Conservation (phyloP, 2,797 vertebrate genomes). For the Prunella strophiata region DNA sequence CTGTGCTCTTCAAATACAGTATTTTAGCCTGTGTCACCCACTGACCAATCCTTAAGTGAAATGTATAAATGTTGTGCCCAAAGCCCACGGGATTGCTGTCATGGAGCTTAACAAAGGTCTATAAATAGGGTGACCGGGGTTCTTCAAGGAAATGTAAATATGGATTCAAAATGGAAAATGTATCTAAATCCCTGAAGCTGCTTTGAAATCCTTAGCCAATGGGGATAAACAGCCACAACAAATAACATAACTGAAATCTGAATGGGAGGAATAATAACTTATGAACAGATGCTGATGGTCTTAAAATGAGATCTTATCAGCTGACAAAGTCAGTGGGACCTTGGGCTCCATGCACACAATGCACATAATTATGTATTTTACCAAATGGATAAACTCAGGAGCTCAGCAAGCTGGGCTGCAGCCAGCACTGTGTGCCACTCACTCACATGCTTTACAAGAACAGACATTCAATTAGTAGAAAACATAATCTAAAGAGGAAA, state of each 20-base stretch:
- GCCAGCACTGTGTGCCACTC: not conserved
- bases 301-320: constrained; percentile 19
- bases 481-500: constrained; percentile 43
- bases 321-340: not conserved
- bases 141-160: not conserved
- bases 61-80: not conserved
- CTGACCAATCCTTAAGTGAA: not conserved
- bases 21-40: not conserved
- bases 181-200: not conserved
- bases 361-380: not conserved
- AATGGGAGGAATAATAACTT: not conserved
- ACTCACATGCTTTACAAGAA: not conserved
- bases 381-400: not conserved
- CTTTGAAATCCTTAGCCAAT: not conserved
- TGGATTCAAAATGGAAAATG: not conserved
- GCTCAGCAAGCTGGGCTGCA: not conserved
- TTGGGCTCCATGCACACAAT: not conserved
- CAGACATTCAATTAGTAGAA: constrained; percentile 35
- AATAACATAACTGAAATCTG: not conserved
- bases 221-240: not conserved
- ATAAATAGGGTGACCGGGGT: not conserved
- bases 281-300: constrained; percentile 1
- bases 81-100: not conserved
- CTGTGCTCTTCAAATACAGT: not conserved
- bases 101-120: not conserved